Evolutionary conservation across 2,113 vertebrate genomes (phyloP).

Genomic region (Fregetta grallaria): DNA sequence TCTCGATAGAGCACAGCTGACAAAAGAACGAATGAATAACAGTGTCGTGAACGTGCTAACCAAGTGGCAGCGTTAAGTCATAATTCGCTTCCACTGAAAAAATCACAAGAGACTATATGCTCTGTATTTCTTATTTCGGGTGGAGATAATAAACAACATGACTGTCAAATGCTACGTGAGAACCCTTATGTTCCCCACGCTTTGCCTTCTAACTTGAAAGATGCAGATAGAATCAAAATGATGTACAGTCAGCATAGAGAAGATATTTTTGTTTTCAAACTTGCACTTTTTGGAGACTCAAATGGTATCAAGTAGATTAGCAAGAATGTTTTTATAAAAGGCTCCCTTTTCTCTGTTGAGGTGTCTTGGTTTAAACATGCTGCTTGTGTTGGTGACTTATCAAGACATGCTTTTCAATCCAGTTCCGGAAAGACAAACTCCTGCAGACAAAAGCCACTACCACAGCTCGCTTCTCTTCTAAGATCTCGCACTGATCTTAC

Average conservation of each 20-base stretch:
- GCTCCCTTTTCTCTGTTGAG: neutral
- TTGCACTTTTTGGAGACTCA: neutral
- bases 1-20: neutral
- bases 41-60: neutral
- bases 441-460: neutral
- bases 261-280: neutral
- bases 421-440: neutral
- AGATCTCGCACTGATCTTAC: neutral
- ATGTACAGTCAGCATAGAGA: neutral
- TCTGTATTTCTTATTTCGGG: neutral
- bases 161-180: neutral
- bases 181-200: neutral
- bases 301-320: conserved; percentile 13
- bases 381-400: neutral
- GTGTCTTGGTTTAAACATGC: neutral
- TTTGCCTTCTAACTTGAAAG: neutral
- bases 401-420: neutral
- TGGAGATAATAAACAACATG: neutral
- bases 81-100: neutral
- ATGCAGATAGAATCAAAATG: neutral
- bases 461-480: neutral
- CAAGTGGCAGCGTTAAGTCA: neutral
- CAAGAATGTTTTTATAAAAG: neutral
- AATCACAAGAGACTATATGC: neutral
- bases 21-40: neutral